A percentile compares a stretch with the other conserved stretches of the same genome.
phyloP scores from a whole-genome alignment of 1,140 invertebrate species.

The Penaeus chinensis region DNA sequence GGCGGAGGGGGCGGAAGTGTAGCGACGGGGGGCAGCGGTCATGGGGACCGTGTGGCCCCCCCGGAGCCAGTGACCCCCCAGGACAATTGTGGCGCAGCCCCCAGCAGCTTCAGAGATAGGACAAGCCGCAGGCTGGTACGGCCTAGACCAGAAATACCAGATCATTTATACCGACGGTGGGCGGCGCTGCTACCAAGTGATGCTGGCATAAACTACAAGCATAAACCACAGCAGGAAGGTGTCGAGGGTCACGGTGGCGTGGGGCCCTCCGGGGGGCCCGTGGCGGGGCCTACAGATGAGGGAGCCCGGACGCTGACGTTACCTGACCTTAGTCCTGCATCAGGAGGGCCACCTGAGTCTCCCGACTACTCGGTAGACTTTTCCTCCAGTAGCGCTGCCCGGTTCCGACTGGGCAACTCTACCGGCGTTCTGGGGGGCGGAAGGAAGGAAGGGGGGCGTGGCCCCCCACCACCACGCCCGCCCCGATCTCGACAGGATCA shows the following conservation, averaged over 20 bases:
- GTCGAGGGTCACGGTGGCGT: slow-evolving; percentile 27
- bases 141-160: slow-evolving; percentile 61
- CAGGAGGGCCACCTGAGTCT: slow-evolving; percentile 4
- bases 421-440: slow-evolving; percentile 60
- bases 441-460: slow-evolving; percentile 58
- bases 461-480: slow-evolving; percentile 58
- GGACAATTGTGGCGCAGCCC: not conserved
- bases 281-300: slow-evolving; percentile 47
- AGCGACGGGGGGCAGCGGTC: slow-evolving; percentile 64
- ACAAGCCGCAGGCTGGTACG: slow-evolving; percentile 45
- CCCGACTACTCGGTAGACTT: slow-evolving; percentile 24
- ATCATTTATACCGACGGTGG: slow-evolving; percentile 60
- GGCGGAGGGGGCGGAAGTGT: slow-evolving; percentile 41
- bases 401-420: slow-evolving; percentile 50
- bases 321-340: slow-evolving; percentile 14
- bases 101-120: slow-evolving; percentile 2
- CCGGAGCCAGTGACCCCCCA: slow-evolving; percentile 49
- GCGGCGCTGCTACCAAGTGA: slow-evolving; percentile 48
- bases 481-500: slow-evolving; percentile 59
- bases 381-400: slow-evolving; percentile 49
- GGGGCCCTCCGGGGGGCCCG: slow-evolving; percentile 34
- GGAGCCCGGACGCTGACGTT: slow-evolving; percentile 35
- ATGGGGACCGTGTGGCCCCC: slow-evolving; percentile 64
- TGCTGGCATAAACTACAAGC: slow-evolving; percentile 39
- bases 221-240: slow-evolving; percentile 13